Conservation (phyloP, 2,797 vertebrate species). For the Pseudotriccus pelzelni region DNA sequence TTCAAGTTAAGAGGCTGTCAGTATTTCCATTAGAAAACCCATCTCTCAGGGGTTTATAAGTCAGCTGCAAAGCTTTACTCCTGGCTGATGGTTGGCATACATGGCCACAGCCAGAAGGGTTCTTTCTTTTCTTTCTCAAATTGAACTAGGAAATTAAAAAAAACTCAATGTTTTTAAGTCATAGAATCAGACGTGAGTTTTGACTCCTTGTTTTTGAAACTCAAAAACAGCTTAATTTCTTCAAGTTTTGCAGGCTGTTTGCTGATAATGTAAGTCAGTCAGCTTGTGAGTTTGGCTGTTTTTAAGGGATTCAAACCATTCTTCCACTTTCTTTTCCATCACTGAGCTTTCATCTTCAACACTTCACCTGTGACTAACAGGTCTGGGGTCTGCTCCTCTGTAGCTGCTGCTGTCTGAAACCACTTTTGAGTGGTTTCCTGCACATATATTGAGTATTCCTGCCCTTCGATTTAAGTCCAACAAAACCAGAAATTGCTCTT, state of each 20-base stretch:
- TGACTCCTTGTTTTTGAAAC: not conserved
- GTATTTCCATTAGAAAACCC: constrained; percentile 75
- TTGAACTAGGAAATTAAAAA: not conserved
- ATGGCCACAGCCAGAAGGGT: constrained; percentile 15
- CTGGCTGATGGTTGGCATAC: constrained; percentile 45
- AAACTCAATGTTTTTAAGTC: not conserved
- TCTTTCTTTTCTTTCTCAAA: constrained; percentile 1
- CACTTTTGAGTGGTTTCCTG: not conserved
- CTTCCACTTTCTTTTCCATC: not conserved
- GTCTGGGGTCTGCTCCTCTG: not conserved
- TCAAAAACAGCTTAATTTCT: not conserved
- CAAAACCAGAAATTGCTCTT: not conserved
- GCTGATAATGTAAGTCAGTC: not conserved
- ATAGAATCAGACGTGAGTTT: not conserved
- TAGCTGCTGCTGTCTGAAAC: not conserved
- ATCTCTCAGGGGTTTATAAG: constrained; percentile 68
- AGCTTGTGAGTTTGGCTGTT: not conserved
- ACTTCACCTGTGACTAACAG: not conserved
- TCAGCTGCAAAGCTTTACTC: constrained; percentile 68
- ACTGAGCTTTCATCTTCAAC: not conserved
- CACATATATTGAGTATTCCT: not conserved
- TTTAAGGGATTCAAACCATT: not conserved
- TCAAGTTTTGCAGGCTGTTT: not conserved
- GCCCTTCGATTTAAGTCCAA: not conserved
- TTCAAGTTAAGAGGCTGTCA: constrained; percentile 69